phyloP scores from a whole-genome alignment of 2,888 invertebrate genomes.

The Exocentrus adspersus region DNA sequence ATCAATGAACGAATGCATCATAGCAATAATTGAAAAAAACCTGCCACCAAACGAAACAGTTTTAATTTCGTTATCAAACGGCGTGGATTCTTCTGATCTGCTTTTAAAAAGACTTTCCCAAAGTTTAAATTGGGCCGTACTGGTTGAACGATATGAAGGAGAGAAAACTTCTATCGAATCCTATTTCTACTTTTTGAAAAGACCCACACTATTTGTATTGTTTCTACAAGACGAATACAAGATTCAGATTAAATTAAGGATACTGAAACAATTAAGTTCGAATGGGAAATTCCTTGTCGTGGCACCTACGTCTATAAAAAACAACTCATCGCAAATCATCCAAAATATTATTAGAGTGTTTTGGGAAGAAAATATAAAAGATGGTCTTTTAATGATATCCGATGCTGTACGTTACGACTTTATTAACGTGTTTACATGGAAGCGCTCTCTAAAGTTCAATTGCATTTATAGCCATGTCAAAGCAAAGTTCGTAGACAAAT shows the following conservation, averaged over 20 bases:
- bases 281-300: conserved; percentile 8
- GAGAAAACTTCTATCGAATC: neutral
- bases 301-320: neutral
- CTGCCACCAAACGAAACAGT: neutral
- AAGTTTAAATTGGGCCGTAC: neutral
- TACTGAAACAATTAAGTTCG: conserved; percentile 8
- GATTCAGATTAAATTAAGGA: neutral
- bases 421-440: neutral
- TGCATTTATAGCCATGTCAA: neutral
- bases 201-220: conserved; percentile 6
- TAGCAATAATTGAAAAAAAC: neutral
- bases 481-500: conserved; percentile 5
- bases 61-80: conserved; percentile 1
- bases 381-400: neutral
- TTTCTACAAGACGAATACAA: neutral
- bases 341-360: neutral
- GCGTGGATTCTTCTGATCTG: neutral
- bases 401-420: neutral
- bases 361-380: conserved; percentile 4
- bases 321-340: neutral
- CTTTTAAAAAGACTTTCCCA: neutral
- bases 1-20: conserved; percentile 1
- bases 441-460: neutral
- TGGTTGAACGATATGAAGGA: neutral
- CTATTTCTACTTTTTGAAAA: neutral